Evolutionary conservation across 2,797 vertebrate species (phyloP).

Genomic region (Chloroceryle inda): DNA sequence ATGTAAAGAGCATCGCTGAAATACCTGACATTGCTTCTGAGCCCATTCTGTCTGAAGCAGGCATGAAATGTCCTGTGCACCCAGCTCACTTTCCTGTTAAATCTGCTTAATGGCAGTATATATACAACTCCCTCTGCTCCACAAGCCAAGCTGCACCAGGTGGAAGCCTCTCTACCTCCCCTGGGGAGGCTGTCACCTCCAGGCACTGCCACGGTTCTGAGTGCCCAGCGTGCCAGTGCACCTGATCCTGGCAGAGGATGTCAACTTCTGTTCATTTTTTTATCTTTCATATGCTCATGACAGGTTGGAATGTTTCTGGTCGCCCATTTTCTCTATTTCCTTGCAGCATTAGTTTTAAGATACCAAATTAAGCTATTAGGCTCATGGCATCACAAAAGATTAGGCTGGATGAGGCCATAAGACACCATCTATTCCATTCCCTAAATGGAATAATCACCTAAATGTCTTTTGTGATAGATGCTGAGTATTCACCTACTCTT

Average conservation of each 20-base stretch:
- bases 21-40: not conserved
- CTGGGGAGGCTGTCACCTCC: not conserved
- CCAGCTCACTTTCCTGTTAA: not conserved
- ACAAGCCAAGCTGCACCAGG: not conserved
- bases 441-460: not conserved
- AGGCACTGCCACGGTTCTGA: not conserved
- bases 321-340: not conserved
- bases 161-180: fast-evolving
- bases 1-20: not conserved
- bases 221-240: not conserved
- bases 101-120: not conserved
- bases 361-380: not conserved
- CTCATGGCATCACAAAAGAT: not conserved
- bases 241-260: not conserved
- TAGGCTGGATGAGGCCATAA: not conserved
- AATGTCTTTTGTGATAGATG: not conserved
- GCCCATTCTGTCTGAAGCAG: not conserved
- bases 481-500: not conserved
- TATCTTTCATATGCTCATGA: fast-evolving
- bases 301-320: not conserved
- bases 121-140: fast-evolving
- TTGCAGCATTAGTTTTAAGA: not conserved
- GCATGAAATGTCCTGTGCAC: not conserved
- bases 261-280: not conserved
- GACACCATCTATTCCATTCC: not conserved